These are phyloP conservation scores for Zootermopsis nevadensis DNA, from an alignment of 2,888 invertebrate genomes.

Conservation along the genomic window DNA sequence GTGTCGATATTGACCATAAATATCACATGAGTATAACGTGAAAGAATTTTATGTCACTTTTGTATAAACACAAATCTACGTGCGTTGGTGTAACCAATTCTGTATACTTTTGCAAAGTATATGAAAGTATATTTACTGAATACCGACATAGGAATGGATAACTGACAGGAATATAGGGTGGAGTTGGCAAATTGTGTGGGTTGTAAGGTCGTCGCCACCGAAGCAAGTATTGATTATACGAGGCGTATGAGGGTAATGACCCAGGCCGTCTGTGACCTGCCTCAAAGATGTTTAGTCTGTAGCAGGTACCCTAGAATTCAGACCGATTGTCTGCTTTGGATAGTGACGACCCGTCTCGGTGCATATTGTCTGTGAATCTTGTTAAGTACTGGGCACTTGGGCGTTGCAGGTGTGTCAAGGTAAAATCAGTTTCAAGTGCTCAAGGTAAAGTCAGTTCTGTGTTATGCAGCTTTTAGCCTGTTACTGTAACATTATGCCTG, in stretches of 20 bases:
- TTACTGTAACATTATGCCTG: too few relatives aligned
- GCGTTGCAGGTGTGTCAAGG: too few relatives aligned
- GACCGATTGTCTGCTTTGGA: neutral
- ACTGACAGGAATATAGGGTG: neutral
- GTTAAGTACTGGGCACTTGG: neutral
- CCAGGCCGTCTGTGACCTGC: slow-evolving; percentile 27
- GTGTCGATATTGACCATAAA: too few relatives aligned
- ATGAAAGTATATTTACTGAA: too few relatives aligned
- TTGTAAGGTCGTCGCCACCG: slow-evolving; percentile 19
- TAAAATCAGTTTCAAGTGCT: neutral
- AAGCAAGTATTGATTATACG: slow-evolving; percentile 30
- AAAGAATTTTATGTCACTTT: too few relatives aligned
- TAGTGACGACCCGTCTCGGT: slow-evolving; percentile 15
- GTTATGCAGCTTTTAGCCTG: too few relatives aligned
- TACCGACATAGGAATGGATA: too few relatives aligned
- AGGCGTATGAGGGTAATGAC: slow-evolving; percentile 29
- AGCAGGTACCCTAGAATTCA: neutral
- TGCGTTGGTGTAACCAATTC: too few relatives aligned
- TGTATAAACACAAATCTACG: too few relatives aligned
- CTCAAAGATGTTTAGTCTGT: slow-evolving; percentile 24
- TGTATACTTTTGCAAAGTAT: too few relatives aligned
- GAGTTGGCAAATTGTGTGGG: neutral
- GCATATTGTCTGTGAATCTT: neutral
- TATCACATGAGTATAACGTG: too few relatives aligned
- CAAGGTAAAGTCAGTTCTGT: too few relatives aligned